phyloP scores from a whole-genome alignment of 2,113 vertebrate genomes.

The Xiphorhynchus elegans region DNA sequence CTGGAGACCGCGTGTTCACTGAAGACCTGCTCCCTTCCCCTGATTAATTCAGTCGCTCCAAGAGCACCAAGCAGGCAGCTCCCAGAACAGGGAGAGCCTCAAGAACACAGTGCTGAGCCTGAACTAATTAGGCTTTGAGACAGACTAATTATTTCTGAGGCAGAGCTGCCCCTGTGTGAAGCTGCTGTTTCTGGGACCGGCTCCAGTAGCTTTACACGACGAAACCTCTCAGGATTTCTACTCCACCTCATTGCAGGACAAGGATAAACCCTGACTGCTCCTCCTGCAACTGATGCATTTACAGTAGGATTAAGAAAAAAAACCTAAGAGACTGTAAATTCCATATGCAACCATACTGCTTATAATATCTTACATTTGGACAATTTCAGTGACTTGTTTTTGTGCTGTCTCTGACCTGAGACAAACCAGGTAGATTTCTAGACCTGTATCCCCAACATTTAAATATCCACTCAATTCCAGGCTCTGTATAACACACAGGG shows the following conservation, averaged over 20 bases:
- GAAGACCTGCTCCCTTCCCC: background rate
- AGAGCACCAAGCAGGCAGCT: background rate
- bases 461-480: background rate
- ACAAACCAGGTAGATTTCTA: background rate
- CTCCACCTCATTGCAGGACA: background rate
- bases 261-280: background rate
- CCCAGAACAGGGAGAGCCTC: background rate
- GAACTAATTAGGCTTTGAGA: slow-evolving; percentile 35
- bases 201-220: background rate
- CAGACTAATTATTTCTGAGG: slow-evolving; percentile 22
- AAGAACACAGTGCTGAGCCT: background rate
- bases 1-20: background rate
- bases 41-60: background rate
- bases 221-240: background rate
- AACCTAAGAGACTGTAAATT: background rate
- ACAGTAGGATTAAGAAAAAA: background rate
- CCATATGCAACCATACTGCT: background rate
- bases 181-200: background rate
- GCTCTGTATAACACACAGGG: background rate
- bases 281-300: background rate
- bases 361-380: background rate
- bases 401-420: background rate
- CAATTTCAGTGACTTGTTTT: background rate
- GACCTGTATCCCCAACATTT: background rate
- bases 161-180: background rate